A percentile compares a stretch with the other conserved stretches of the same genome.
phyloP scores from a whole-genome alignment of 2,113 vertebrate genomes.

The Chloropsis hardwickii region DNA sequence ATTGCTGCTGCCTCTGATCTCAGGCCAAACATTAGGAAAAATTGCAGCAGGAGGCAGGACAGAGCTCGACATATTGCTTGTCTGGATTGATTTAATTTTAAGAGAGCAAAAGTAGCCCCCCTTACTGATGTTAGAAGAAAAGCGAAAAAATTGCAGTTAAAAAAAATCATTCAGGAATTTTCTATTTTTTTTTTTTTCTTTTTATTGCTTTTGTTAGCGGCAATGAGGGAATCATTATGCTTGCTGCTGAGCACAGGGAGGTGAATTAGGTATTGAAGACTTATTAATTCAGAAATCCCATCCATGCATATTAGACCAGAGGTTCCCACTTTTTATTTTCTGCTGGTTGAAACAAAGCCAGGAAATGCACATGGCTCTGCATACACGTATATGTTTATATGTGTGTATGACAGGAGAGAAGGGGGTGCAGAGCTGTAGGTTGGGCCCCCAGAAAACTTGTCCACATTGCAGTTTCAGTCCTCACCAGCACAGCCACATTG shows the following conservation, averaged over 20 bases:
- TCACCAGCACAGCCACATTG: neutral
- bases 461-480: neutral
- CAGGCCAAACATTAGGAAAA: slow-evolving; percentile 43
- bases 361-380: neutral
- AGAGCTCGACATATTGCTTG: neutral
- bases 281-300: slow-evolving; percentile 43
- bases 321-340: neutral
- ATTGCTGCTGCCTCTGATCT: slow-evolving; percentile 49
- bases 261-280: slow-evolving; percentile 26
- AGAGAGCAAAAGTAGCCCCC: neutral
- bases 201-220: slow-evolving; percentile 26
- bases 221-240: neutral
- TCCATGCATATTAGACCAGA: neutral
- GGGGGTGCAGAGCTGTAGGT: neutral
- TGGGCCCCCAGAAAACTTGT: neutral
- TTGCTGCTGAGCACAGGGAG: slow-evolving; percentile 19
- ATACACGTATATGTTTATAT: neutral
- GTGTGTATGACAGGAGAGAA: neutral
- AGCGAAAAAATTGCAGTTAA: neutral
- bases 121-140: neutral
- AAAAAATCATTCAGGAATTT: neutral
- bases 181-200: neutral
- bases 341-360: neutral
- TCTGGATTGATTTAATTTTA: slow-evolving; percentile 47
- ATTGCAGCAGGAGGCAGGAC: slow-evolving; percentile 36